These are phyloP conservation scores for Apistogramma diplotaenia DNA, from an alignment of 2,113 vertebrate genomes.

Conservation along the genomic window DNA sequence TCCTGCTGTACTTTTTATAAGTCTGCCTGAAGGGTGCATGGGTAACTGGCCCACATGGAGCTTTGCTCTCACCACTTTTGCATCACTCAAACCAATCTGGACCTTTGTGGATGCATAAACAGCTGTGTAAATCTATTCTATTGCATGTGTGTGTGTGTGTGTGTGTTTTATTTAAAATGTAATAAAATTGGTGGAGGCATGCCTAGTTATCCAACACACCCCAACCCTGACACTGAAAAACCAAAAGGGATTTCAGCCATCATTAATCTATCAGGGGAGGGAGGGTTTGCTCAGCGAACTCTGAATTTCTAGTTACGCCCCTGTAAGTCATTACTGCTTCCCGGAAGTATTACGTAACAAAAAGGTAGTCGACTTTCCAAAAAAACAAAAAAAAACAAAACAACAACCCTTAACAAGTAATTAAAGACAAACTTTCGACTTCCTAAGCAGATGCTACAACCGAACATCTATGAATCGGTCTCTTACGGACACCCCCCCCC, in stretches of 20 bases:
- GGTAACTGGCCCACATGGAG: neutral
- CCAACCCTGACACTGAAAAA: neutral
- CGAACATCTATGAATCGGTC: conserved; percentile 26
- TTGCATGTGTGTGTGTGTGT: no score
- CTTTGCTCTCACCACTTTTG: neutral
- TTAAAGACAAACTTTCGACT: conserved; percentile 39
- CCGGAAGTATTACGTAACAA: conserved; percentile 13
- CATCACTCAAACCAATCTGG: neutral
- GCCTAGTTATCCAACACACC: neutral
- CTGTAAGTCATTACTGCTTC: neutral
- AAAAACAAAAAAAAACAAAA: neutral
- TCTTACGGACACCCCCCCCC: neutral
- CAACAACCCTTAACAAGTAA: conserved; percentile 2
- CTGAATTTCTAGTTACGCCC: neutral
- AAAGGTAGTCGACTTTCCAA: neutral
- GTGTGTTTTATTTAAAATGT: neutral
- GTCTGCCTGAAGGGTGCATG: neutral
- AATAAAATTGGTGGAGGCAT: neutral
- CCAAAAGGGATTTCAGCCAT: neutral
- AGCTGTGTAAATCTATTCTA: neutral
- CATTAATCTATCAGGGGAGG: neutral
- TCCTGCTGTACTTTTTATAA: neutral
- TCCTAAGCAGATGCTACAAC: conserved; percentile 44
- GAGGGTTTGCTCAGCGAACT: neutral
- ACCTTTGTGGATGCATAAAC: no score